Evolutionary conservation across 2,113 vertebrate genomes (phyloP), one percentile per base, ranked within the genome.

Genomic region (Tenebrosternarchus preto): DNA sequence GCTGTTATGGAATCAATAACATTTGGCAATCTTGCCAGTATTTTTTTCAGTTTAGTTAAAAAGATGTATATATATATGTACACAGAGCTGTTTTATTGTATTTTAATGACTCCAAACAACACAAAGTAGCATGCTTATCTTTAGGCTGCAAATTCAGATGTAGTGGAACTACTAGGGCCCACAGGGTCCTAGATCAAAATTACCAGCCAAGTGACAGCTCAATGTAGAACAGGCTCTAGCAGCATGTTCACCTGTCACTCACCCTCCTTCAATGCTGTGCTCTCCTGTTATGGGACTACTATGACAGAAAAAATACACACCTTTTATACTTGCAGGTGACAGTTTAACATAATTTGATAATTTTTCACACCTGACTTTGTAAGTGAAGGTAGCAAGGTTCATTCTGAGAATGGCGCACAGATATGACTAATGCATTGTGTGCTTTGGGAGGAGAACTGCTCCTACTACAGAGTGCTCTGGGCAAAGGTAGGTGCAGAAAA

Each of bases 221-320:
- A 36, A n/a, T 39, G 46, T 77, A 66, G 60, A 76, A 76, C 46
- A 67, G 53, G 61, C 64, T 56, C n/a, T 20, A 36, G 75, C 67
- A 24, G 5, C 46, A 67, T 67, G 63, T 36, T 77, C 63, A 33
- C 61, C 61, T 77, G 75, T 77, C 63, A 67, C 43, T 77, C 61
- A 31, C 33, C 12, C 43, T 76, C 50, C 64, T 43, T 76, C 43
- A 53, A 24, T 64, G 43, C 29, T 64, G 31, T 36, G 29, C 31
- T 56, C 29, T 12, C 25, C 64, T 19, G 43, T 27, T 66, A 15
- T 53, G 39, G 60, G 74, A 64, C 74, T 66, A 20, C 25, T n/a
- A 53, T 66, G 25, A 29, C 74, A 50, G 60, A 31, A 53, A 68
- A 63, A 76, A 76, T 25, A 66, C 11, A 55, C n/a, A 7, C 43